Conservation (phyloP, 2,113 vertebrate species). For the Emydocephalus ijimae region DNA sequence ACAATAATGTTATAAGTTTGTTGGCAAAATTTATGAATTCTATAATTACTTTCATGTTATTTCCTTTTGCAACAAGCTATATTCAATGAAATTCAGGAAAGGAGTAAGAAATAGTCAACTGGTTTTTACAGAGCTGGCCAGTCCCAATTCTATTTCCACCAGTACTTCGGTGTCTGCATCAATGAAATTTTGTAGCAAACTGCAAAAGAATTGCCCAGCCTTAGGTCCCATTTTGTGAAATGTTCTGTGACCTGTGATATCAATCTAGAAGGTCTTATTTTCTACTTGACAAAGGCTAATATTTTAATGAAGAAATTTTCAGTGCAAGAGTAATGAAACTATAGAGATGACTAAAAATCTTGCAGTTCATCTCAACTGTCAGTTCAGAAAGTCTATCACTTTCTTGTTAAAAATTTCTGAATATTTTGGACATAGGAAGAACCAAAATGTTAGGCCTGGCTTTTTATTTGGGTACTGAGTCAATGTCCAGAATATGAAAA, state of each 20-base stretch:
- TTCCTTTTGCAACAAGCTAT: not conserved
- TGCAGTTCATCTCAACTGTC: not conserved
- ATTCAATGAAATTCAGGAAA: not conserved
- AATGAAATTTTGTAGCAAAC: not conserved
- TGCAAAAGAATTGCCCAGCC: not conserved
- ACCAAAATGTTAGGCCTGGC: not conserved
- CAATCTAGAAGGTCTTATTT: not conserved
- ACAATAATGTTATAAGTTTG: not conserved
- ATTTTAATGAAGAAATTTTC: not conserved
- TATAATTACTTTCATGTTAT: not conserved
- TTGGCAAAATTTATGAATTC: not conserved
- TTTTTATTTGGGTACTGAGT: not conserved
- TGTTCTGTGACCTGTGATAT: not conserved
- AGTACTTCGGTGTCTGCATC: not conserved
- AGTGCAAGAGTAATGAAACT: not conserved
- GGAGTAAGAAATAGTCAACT: not conserved
- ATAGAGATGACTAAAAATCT: not conserved
- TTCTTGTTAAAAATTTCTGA: not conserved
- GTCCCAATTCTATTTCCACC: not conserved
- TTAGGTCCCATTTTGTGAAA: not conserved
- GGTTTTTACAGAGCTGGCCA: not conserved
- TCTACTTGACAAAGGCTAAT: not conserved
- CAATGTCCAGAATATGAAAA: not conserved
- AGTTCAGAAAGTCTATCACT: not conserved
- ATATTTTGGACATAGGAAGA: not conserved